Conservation (phyloP, 2,797 vertebrate species). For the Pygocentrus nattereri region DNA sequence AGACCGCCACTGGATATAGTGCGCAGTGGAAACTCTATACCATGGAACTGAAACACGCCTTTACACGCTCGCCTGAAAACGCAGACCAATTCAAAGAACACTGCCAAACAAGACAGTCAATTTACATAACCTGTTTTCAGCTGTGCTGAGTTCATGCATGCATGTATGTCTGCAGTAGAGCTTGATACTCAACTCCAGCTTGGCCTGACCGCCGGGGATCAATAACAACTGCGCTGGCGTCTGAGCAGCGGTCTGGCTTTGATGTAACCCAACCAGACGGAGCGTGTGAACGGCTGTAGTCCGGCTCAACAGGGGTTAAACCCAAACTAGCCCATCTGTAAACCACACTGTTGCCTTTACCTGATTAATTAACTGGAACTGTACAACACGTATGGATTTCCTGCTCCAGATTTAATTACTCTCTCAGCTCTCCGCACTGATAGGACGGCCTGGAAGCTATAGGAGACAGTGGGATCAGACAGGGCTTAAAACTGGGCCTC, state of each 20-base stretch:
- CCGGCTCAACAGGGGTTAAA: background rate
- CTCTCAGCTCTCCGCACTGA: constrained; percentile 3
- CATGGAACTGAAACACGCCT: constrained; percentile 6
- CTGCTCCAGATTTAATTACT: constrained; percentile 32
- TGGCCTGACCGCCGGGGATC: constrained; percentile 17
- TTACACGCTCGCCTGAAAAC: background rate
- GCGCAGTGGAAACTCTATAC: background rate
- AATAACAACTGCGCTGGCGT: background rate
- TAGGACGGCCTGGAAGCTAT: background rate
- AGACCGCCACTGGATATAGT: background rate
- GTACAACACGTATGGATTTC: constrained; percentile 22
- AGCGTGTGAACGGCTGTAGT: constrained; percentile 5
- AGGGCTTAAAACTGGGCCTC: background rate
- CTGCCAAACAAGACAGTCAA: background rate
- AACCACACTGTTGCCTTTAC: constrained; percentile 32
- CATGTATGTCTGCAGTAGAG: constrained; percentile 8
- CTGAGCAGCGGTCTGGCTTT: constrained; percentile 11
- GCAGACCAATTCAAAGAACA: background rate
- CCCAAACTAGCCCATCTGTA: constrained; percentile 2
- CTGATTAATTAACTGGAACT: constrained; percentile 35
- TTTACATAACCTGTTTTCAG: constrained; percentile 41
- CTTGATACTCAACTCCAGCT: background rate
- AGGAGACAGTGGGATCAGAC: background rate
- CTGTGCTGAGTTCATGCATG: background rate
- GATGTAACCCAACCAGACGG: background rate